Evolutionary conservation across 1,140 invertebrate genomes (phyloP).

Genomic region (Mercenaria mercenaria): DNA sequence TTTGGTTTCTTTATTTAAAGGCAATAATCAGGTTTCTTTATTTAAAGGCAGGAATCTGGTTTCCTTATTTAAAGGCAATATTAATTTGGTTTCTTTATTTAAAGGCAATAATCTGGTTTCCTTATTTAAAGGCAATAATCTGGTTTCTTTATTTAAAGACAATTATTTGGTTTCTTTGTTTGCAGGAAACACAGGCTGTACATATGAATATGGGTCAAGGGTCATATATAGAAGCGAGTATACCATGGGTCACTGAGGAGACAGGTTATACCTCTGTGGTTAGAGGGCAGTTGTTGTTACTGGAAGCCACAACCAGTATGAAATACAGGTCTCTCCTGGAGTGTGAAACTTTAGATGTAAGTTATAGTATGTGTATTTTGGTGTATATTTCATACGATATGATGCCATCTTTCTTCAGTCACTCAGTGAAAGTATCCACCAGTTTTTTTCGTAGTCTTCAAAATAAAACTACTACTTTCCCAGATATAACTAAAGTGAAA

Average conservation of each 20-base stretch:
- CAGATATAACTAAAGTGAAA: no score
- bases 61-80: no score
- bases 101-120: no score
- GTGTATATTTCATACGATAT: background rate
- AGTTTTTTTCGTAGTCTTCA: no score
- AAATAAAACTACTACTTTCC: background rate
- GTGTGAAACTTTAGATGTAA: slow-evolving; percentile 95
- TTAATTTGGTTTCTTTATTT: no score
- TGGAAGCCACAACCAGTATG: slow-evolving; percentile 97
- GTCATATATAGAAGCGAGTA: slow-evolving; percentile 97
- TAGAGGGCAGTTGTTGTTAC: slow-evolving; percentile 95
- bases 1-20: no score
- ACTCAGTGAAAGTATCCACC: no score
- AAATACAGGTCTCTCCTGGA: slow-evolving; percentile 95
- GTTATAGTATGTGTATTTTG: slow-evolving; percentile 27
- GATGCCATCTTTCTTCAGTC: no score
- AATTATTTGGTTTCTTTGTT: background rate
- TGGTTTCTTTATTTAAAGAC: no score
- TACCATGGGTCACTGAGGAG: slow-evolving; percentile 95
- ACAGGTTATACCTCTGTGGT: slow-evolving; percentile 96
- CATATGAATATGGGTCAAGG: slow-evolving; percentile 97
- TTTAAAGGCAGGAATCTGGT: no score
- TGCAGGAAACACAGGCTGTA: slow-evolving; percentile 96
- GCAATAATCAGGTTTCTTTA: no score
- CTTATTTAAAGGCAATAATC: no score